Evolutionary conservation across 2,113 vertebrate genomes (phyloP), one percentile per base, ranked within the genome.

Genomic region (Dryoscopus gambensis): DNA sequence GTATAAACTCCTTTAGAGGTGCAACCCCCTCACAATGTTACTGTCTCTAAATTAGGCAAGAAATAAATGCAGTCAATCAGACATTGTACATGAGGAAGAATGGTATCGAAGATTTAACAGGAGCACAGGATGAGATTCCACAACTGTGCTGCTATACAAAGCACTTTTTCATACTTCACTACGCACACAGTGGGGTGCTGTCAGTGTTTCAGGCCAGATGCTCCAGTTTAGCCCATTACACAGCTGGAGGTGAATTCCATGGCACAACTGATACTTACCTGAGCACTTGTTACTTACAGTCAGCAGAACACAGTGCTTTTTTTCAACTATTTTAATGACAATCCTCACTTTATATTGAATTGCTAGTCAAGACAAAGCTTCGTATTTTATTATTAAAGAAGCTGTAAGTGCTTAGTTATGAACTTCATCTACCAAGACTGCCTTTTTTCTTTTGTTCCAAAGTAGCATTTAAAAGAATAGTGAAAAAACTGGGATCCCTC

Each of bases 1-100:
- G n/a, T 70, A 92, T 78, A 79, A 78, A 57, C 30, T 91, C 42
- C 64, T 94, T 85, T 37, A 89, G 64, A 96, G 85, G 80, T 71
- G 52, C 76, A 82, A 22, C 11, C 19, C 37, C 69, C 86, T 68
- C 76, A 95, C 57, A 96, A 90, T 35, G 60, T 82, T 69, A 88
- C 76, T n/a, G 2, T 27, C 24, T 63, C 75, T 67, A 64, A 42
- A 63, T 73, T 25, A 90, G 37, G 42, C 5, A 60, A 77, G 50
- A 87, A 91, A 69, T 28, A 57, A 74, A 74, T 15, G 27, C 37
- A 83, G 55, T 9, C 53, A 71, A 16, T 35, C 40, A 89, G 74
- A 62, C 8, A 13, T 0, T 10, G 22, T 7, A 56, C n/a, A 25
- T 47, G 22, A 49, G 10, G 39, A 73, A 77, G 27, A 76, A 55